A percentile compares a stretch with the other conserved stretches of the same genome.
These are phyloP conservation scores for Lepidocyrtoides sp. DNA, from an alignment of 2,888 invertebrate species.

Conservation along the genomic window DNA sequence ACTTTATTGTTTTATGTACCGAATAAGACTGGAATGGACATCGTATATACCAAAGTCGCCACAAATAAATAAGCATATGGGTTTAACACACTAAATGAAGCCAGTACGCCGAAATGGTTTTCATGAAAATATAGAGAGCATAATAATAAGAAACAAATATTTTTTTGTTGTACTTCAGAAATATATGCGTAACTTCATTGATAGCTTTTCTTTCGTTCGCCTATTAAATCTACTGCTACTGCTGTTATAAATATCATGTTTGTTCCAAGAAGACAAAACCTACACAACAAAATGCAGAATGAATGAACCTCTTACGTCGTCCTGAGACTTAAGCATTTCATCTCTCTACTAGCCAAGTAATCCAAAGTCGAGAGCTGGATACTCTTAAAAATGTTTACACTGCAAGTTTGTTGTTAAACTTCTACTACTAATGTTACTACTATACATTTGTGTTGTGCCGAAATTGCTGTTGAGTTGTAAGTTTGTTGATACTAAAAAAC, in stretches of 20 bases:
- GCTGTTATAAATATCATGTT: not conserved
- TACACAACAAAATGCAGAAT: not conserved
- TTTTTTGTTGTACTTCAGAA: slow-evolving; percentile 7
- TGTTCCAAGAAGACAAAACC: not conserved
- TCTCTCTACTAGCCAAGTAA: not conserved
- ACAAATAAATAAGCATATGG: slow-evolving; percentile 33
- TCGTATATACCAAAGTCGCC: not conserved
- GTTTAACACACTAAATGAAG: not conserved
- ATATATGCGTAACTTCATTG: not conserved
- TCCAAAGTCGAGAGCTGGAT: no score
- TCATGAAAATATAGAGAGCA: not conserved
- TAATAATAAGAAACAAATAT: no score
- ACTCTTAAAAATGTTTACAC: slow-evolving; percentile 22
- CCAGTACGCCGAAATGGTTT: not conserved
- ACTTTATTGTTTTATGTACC: slow-evolving; percentile 12
- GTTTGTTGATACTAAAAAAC: slow-evolving; percentile 31
- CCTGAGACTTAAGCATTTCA: no score
- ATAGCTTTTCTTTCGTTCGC: no score
- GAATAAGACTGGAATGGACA: not conserved
- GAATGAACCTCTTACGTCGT: slow-evolving; percentile 1
- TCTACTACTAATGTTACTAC: no score
- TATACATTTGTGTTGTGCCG: not conserved
- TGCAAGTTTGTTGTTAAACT: slow-evolving; percentile 36
- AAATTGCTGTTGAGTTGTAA: slow-evolving; percentile 2
- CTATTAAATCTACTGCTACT: no score